Base-by-base conservation (phyloP, 2,888 invertebrate genomes). In the Sinotaia quadrata region DNA sequence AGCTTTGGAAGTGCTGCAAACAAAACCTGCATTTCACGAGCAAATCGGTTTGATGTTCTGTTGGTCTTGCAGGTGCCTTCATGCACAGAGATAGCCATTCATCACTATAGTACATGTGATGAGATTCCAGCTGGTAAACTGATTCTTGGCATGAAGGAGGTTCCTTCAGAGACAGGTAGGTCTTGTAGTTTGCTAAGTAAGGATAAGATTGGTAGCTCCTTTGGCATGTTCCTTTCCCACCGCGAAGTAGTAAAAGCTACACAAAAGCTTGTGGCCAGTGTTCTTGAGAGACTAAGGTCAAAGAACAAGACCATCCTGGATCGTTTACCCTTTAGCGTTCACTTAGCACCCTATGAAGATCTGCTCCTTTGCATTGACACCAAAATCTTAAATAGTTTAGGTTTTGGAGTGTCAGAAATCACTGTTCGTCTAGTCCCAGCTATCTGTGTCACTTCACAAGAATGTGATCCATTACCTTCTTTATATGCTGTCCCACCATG, bases 21-120 rank as follows among this genome's bases (percentile, higher is more conserved):
- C 67, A 80, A 80, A 15, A 68, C 72, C 3, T 77, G 78, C 62
- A 74, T 78, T 4, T 68, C 74, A 3, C 62, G 67, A 58, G 73
- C 78, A 18, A 78, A 78, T 65, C 78, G 77, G 34, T 79, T 78
- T 76, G 80, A 84, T 73, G 67, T 80, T n/a, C 61, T 75, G 27
- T 73, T 83, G 73, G 61, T 79, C 24, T 37, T 84, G 18, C 78
- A 80, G 51, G 60, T 71, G 27, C 54, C 67, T 12, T 49, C 59
- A 2, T 74, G 72, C 68, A 37, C 62, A 21, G 61, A 76, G n/a
- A 34, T 71, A 51, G 60, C 60, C 44, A 73, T 76, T 1, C 49
- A 77, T 7, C 72, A 76, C 52, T 68, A 73, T 57, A 67, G 61
- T 29, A 61, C 66, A 21, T 59, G 58, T 44, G 69, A 74, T 24